Evolutionary conservation across 2,888 invertebrate species (phyloP).

Genomic region (Autographa pulchrina): DNA sequence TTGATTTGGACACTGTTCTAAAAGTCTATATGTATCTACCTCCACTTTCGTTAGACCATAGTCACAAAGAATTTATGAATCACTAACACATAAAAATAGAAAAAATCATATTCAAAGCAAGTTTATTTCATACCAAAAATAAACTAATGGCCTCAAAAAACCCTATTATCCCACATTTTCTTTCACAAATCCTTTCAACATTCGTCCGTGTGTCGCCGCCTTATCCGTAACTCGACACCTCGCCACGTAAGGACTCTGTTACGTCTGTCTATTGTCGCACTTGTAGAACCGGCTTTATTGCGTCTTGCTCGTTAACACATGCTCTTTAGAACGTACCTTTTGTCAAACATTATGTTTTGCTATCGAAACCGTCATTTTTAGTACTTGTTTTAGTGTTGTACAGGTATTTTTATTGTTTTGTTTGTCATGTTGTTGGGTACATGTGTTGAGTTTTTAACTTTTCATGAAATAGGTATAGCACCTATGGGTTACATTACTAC

Average conservation of each 20-base stretch:
- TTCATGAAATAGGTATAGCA: not conserved
- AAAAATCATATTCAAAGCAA: not conserved
- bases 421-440: not conserved
- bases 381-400: not conserved
- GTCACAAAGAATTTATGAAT: too few species aligned
- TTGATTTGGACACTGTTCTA: not conserved
- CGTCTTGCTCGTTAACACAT: slow-evolving; percentile 43
- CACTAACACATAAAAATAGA: too few species aligned
- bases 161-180: slow-evolving; percentile 11
- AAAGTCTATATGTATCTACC: not conserved
- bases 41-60: not conserved
- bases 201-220: slow-evolving; percentile 32
- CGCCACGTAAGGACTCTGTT: slow-evolving; percentile 56
- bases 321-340: slow-evolving; percentile 24
- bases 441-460: not conserved
- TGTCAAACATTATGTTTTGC: slow-evolving; percentile 20
- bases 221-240: slow-evolving; percentile 60
- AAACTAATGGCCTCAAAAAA: slow-evolving; percentile 18
- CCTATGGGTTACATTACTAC: too few species aligned
- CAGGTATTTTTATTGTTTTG: not conserved
- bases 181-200: slow-evolving; percentile 28
- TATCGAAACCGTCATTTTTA: not conserved
- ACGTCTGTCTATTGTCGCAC: slow-evolving; percentile 64
- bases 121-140: not conserved
- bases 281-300: slow-evolving; percentile 69